Evolutionary conservation across 2,113 vertebrate genomes (phyloP).

Genomic region (Terrapene triunguis): DNA sequence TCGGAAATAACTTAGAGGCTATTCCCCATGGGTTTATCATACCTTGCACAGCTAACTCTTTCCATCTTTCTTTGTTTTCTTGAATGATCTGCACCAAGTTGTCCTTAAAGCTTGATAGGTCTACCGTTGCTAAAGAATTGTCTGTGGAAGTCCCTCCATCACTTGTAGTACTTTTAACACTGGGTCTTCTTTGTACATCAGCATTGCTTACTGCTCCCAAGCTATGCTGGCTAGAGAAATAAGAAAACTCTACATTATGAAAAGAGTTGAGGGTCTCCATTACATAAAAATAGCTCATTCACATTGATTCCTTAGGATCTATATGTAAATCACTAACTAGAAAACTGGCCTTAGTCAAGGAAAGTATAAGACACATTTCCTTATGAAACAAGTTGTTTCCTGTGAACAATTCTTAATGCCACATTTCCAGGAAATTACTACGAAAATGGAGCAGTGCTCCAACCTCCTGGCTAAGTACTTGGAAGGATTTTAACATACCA

Average conservation of each 20-base stretch:
- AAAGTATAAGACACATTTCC: not conserved
- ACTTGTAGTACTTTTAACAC: slow-evolving; percentile 75
- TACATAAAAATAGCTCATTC: not conserved
- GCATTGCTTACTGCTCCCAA: slow-evolving; percentile 48
- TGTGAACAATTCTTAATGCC: not conserved
- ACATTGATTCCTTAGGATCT: not conserved
- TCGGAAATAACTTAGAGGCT: not conserved
- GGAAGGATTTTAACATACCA: not conserved
- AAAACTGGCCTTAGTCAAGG: not conserved
- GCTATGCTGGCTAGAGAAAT: slow-evolving; percentile 58
- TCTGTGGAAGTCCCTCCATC: slow-evolving; percentile 80
- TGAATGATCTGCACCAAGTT: slow-evolving; percentile 90
- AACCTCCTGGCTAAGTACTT: not conserved
- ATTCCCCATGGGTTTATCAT: slow-evolving; percentile 22
- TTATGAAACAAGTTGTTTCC: not conserved
- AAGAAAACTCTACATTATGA: not conserved
- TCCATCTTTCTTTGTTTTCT: slow-evolving; percentile 96
- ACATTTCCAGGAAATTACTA: not conserved
- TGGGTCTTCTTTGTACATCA: slow-evolving; percentile 80
- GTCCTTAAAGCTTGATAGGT: slow-evolving; percentile 87
- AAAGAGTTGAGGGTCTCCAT: not conserved
- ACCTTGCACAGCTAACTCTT: slow-evolving; percentile 93
- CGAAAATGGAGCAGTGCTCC: not conserved
- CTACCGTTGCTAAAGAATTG: slow-evolving; percentile 89
- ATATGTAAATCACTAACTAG: not conserved